phyloP scores from a whole-genome alignment of 2,797 vertebrate species.

The Myotis vivesi region DNA sequence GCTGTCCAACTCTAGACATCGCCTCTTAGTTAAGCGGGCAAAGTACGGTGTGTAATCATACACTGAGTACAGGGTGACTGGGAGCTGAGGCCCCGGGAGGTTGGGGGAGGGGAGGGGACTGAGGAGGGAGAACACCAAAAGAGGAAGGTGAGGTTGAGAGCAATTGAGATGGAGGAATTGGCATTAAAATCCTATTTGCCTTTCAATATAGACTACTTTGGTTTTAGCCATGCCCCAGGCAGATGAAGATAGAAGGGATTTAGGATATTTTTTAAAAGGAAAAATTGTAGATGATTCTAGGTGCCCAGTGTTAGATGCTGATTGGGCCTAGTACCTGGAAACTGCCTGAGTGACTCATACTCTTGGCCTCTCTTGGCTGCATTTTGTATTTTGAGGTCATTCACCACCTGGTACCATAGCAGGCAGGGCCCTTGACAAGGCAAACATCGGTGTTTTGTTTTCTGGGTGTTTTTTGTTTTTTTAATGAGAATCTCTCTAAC shows the following conservation, averaged over 20 bases:
- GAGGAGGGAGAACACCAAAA: not conserved
- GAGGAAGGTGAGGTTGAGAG: not conserved
- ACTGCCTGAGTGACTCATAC: not conserved
- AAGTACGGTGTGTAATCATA: not conserved
- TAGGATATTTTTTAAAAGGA: not conserved
- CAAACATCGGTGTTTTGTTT: not conserved
- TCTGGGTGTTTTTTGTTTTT: not conserved
- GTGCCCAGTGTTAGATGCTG: not conserved
- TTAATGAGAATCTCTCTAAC: not conserved
- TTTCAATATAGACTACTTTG: not conserved
- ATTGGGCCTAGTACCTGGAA: not conserved
- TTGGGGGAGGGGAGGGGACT: not conserved
- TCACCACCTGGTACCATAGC: not conserved
- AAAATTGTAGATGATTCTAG: not conserved
- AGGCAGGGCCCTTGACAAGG: not conserved
- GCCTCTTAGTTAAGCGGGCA: not conserved
- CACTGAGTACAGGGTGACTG: not conserved
- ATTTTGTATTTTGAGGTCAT: not conserved
- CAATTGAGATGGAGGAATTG: not conserved
- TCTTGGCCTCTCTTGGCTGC: not conserved
- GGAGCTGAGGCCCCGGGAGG: not conserved
- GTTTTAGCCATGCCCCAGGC: not conserved
- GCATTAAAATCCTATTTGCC: not conserved
- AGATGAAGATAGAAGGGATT: not conserved
- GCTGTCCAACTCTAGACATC: not conserved